These are phyloP conservation scores for Chelonia mydas DNA, from an alignment of 2,797 vertebrate species.

Conservation along the genomic window DNA sequence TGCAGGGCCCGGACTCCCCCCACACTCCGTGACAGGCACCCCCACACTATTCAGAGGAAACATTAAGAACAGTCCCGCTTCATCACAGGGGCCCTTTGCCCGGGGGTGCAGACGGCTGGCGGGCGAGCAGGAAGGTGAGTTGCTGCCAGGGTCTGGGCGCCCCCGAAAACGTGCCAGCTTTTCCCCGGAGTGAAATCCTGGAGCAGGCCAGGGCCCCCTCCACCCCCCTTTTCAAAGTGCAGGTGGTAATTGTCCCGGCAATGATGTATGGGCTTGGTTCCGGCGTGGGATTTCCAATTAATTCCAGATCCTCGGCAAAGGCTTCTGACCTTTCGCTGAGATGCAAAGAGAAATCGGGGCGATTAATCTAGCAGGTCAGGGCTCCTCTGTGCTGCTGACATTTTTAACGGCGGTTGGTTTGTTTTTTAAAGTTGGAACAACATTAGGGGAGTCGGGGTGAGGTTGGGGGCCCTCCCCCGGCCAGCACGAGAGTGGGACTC, in stretches of 20 bases:
- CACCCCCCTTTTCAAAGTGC: background rate
- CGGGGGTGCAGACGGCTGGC: no score
- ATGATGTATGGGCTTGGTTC: conserved; percentile 49
- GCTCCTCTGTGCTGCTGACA: background rate
- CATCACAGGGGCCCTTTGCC: no score
- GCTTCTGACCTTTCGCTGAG: conserved; percentile 55
- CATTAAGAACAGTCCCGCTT: no score
- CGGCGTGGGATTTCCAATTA: conserved; percentile 47
- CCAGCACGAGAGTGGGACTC: no score
- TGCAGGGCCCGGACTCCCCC: no score
- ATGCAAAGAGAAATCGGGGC: conserved; percentile 18
- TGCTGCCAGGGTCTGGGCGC: background rate
- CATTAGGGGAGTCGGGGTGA: no score
- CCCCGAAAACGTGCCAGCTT: background rate
- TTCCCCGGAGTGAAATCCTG: background rate
- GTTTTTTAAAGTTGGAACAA: no score
- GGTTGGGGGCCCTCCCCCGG: no score
- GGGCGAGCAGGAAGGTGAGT: background rate
- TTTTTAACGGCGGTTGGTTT: rapidly evolving
- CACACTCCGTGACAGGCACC: no score
- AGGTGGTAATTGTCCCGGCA: conserved; percentile 1
- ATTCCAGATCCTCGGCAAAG: conserved; percentile 2
- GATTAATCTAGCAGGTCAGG: conserved; percentile 53
- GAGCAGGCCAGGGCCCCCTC: background rate
- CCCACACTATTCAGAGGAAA: no score